Conservation (phyloP, 2,888 invertebrate species). For the Melieria omissa region DNA sequence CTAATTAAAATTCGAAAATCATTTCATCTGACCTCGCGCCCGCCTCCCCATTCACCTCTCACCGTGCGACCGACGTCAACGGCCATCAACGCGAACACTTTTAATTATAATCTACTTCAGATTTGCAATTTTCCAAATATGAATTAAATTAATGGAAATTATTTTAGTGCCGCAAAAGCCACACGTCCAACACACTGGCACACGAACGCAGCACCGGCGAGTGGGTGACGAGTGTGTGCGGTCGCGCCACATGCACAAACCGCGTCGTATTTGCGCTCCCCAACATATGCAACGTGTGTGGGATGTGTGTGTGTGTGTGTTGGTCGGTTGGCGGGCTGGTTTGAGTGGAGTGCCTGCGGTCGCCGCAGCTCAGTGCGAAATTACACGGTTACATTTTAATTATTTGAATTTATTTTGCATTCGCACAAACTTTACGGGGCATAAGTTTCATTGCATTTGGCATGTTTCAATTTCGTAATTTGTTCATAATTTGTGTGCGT, state of each 20-base stretch:
- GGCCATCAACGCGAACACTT: background rate
- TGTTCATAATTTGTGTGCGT: background rate
- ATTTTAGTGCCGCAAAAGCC: constrained; percentile 13
- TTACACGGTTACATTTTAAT: constrained; percentile 1
- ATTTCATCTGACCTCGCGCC: background rate
- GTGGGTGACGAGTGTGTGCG: background rate
- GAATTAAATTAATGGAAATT: constrained; percentile 27
- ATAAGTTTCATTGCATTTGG: background rate
- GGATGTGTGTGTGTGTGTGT: constrained; percentile 1
- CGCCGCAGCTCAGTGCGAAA: background rate
- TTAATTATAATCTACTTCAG: constrained; percentile 28
- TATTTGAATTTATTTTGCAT: background rate
- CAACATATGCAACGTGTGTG: background rate
- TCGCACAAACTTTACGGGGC: background rate
- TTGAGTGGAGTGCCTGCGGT: background rate
- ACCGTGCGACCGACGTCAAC: background rate
- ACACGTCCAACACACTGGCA: background rate
- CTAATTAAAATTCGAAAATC: constrained; percentile 1
- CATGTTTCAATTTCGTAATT: background rate
- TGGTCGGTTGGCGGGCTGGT: background rate
- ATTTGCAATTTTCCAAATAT: constrained; percentile 23
- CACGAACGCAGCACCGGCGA: background rate
- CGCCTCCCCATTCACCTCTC: background rate
- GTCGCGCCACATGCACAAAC: background rate
- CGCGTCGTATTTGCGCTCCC: background rate